Evolutionary conservation across 1,140 invertebrate species (phyloP).

Genomic region (Cotesia chilonis): DNA sequence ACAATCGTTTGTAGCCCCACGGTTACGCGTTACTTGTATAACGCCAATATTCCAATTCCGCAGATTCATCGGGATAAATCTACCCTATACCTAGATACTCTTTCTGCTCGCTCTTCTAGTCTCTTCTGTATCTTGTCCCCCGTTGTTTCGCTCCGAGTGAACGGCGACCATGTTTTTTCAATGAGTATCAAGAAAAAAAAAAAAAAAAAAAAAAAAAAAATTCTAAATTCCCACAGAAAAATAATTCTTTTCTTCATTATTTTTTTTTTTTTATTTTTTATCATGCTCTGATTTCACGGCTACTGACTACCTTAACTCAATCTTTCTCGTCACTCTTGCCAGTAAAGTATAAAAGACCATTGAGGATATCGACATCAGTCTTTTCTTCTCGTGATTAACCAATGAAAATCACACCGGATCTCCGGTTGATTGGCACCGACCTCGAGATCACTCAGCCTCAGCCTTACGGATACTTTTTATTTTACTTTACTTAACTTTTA

Average conservation of each 20-base stretch:
- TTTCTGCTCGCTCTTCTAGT: neutral
- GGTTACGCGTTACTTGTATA: constrained; percentile 14
- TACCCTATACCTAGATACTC: neutral
- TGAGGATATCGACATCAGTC: neutral
- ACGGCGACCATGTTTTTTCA: neutral
- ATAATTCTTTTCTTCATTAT: no score
- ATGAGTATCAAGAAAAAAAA: neutral
- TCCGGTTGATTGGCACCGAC: constrained; percentile 39
- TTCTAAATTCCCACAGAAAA: constrained; percentile 9
- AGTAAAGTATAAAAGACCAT: constrained; percentile 24
- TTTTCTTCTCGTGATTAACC: constrained; percentile 20
- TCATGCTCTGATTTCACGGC: constrained; percentile 29
- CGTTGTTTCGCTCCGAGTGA: no score
- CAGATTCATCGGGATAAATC: constrained; percentile 16
- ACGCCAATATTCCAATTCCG: constrained; percentile 9
- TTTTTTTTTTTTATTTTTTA: neutral
- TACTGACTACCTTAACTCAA: neutral
- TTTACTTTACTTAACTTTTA: neutral
- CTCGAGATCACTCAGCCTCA: constrained; percentile 22
- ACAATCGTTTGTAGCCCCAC: constrained; percentile 17
- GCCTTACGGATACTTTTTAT: constrained; percentile 1
- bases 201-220: constrained; percentile 11
- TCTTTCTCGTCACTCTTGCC: constrained; percentile 32
- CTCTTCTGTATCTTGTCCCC: no score
- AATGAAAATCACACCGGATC: constrained; percentile 46